These are phyloP conservation scores for Parapsyche elsis DNA, from an alignment of 1,140 invertebrate genomes.

Conservation along the genomic window DNA sequence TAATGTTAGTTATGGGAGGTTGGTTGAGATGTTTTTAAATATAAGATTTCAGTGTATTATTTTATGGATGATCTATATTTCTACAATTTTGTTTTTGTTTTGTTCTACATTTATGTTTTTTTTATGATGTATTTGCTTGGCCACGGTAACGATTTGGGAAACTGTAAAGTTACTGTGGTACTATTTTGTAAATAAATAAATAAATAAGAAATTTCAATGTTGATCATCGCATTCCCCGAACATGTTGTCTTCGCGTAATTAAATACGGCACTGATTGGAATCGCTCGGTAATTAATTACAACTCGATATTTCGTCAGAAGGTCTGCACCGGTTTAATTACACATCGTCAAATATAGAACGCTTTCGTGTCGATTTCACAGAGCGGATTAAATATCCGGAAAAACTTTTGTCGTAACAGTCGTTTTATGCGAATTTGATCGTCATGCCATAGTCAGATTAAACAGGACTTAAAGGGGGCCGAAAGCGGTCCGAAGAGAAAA, in stretches of 20 bases:
- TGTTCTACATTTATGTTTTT: too few species aligned
- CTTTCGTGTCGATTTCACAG: not conserved
- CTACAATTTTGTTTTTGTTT: too few species aligned
- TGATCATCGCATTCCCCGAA: not conserved
- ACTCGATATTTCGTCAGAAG: not conserved
- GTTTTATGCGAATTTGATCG: constrained; percentile 39
- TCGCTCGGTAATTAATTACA: not conserved
- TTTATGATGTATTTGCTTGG: too few species aligned
- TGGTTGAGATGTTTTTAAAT: too few species aligned
- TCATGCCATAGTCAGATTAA: constrained; percentile 16
- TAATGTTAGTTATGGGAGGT: too few species aligned
- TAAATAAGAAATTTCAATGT: too few species aligned
- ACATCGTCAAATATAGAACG: not conserved
- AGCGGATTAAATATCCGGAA: not conserved
- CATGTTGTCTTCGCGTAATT: not conserved
- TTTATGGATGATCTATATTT: too few species aligned
- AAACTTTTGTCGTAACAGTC: not conserved
- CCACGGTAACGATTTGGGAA: too few species aligned
- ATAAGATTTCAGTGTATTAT: too few species aligned
- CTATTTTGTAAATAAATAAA: too few species aligned
- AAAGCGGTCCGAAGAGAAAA: not conserved
- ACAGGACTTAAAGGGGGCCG: not conserved
- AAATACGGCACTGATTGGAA: not conserved
- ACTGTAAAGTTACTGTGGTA: too few species aligned
- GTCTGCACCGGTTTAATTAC: not conserved